Conservation (phyloP, 2,888 invertebrate species). For the Mythimna pallens region DNA sequence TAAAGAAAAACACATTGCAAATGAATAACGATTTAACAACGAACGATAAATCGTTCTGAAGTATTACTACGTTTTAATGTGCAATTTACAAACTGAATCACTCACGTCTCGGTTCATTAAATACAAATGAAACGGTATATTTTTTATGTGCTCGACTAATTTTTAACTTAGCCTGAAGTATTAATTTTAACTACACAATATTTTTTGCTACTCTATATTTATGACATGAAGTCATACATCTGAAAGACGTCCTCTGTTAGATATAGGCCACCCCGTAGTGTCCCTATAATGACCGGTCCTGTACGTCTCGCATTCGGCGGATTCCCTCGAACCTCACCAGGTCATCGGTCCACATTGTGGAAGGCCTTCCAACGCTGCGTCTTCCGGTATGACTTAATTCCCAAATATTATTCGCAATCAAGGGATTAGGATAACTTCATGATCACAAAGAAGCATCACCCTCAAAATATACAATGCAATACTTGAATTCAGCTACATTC, state of each 20-base stretch:
- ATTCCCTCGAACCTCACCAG: too few species aligned
- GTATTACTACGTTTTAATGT: neutral
- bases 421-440: too few species aligned
- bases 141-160: neutral
- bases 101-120: neutral
- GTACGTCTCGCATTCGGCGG: too few species aligned
- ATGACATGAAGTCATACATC: too few species aligned
- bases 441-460: too few species aligned
- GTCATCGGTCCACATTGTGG: too few species aligned
- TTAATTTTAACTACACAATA: neutral
- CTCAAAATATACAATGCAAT: neutral
- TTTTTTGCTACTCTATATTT: neutral
- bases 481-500: neutral
- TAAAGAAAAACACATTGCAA: neutral
- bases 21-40: neutral
- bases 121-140: slow-evolving; percentile 5
- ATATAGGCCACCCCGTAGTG: too few species aligned
- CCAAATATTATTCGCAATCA: too few species aligned
- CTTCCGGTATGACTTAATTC: too few species aligned
- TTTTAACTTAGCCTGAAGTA: neutral
- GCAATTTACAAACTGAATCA: slow-evolving; percentile 1
- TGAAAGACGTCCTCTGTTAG: too few species aligned
- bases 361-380: too few species aligned
- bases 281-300: too few species aligned
- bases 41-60: neutral